phyloP scores from a whole-genome alignment of 2,113 vertebrate genomes.

The Scatophagus argus region DNA sequence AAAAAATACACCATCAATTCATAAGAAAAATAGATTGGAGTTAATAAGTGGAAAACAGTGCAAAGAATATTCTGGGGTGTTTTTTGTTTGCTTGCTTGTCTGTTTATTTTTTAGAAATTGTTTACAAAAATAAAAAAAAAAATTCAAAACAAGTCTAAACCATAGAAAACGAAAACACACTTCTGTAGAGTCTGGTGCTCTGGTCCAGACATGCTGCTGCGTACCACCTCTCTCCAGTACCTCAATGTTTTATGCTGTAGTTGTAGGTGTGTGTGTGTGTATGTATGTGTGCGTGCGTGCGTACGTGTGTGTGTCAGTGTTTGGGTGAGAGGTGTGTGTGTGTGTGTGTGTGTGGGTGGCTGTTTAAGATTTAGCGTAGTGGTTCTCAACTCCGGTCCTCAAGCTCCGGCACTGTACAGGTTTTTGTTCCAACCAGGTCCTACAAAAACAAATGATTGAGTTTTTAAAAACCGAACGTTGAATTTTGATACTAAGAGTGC shows the following conservation, averaged over 20 bases:
- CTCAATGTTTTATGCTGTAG: constrained; percentile 78
- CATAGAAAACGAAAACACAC: constrained; percentile 81
- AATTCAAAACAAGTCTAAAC: constrained; percentile 75
- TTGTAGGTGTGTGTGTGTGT: constrained; percentile 51
- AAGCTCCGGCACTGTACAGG: constrained; percentile 89
- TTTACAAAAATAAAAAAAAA: constrained; percentile 81
- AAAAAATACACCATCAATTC: constrained; percentile 78
- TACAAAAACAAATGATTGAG: constrained; percentile 90
- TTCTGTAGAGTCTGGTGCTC: constrained; percentile 81
- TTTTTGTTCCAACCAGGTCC: constrained; percentile 91
- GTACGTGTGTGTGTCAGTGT: constrained; percentile 40
- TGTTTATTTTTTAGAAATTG: constrained; percentile 82
- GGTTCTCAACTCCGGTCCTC: constrained; percentile 91
- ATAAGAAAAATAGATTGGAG: constrained; percentile 86
- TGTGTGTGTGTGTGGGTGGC: constrained; percentile 43
- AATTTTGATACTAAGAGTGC: constrained; percentile 74
- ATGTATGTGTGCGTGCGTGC: constrained; percentile 46
- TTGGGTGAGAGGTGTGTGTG: constrained; percentile 14
- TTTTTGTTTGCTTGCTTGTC: constrained; percentile 79
- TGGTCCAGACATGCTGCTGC: constrained; percentile 80
- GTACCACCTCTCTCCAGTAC: constrained; percentile 83
- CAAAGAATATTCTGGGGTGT: constrained; percentile 85
- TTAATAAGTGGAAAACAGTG: constrained; percentile 86
- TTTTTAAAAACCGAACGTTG: constrained; percentile 84
- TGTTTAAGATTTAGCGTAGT: constrained; percentile 84